Base-by-base conservation (phyloP, 1,140 invertebrate genomes). In the Neotoxoptera formosana region DNA sequence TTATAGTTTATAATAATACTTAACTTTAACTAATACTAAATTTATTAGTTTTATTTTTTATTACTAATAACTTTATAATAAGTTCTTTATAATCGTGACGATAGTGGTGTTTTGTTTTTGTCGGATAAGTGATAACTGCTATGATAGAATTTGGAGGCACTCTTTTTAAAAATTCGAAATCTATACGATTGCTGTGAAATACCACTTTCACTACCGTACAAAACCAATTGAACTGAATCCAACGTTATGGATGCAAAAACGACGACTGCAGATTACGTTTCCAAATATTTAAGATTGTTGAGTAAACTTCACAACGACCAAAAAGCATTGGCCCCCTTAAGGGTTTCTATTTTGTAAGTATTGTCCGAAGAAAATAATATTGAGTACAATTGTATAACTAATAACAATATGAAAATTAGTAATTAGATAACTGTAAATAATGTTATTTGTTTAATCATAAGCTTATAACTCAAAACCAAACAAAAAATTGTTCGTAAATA, bases 251-350 rank as follows among this genome's bases (percentile, higher is more conserved):
- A 86, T 17, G 8, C 11, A 25, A 47, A 47, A 45, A 41, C 17
- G 21, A n/a, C 7, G 36, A 67, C 56, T 36, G 47, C 0, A 95
- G 96, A 89, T 89, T 89, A 89, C 11, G 21, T 36, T 90, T 67
- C 53, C 8, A 90, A 90, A 20, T 90, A 90, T 30, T 25, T 45
- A 3, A 9, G 8, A 14, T 67, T 60, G 23, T 90, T 90, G 25
- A 67, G 56, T 67, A 60, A 67, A 67, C 34, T 90, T 36, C 23
- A 60, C 2, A 23, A 36, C 34, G 25, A 90, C 23, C 56, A 90
- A 21, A 90, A 0, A 41, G 21, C 25, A 7, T 23, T 60, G 36
- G 89, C 89, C 1, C n/a, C 89, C 34, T 67, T 90, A 30, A 90
- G 56, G 23, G 47, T 60, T 41, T 90, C 89, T 25, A 60, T 60